Evolutionary conservation across 2,113 vertebrate species (phyloP).

Genomic region (Malurus cyaneus): DNA sequence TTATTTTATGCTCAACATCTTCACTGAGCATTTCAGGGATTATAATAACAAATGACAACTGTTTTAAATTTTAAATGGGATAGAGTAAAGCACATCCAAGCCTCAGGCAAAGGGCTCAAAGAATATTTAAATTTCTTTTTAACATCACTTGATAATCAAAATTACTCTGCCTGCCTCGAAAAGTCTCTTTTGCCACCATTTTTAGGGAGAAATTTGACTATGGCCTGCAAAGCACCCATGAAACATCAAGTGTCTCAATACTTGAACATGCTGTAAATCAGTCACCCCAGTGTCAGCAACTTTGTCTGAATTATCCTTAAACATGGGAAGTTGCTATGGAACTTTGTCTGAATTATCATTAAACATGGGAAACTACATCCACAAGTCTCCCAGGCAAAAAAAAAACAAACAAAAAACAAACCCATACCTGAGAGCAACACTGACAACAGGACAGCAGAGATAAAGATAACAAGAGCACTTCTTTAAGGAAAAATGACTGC

Average conservation of each 20-base stretch:
- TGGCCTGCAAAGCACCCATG: background rate
- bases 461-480: background rate
- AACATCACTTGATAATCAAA: background rate
- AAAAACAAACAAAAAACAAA: background rate
- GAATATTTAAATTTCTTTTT: constrained; percentile 18
- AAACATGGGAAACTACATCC: background rate
- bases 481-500: background rate
- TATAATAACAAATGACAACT: constrained; percentile 39
- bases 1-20: background rate
- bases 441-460: background rate
- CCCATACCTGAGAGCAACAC: background rate
- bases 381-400: background rate
- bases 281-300: background rate
- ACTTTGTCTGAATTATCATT: background rate
- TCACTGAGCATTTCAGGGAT: background rate
- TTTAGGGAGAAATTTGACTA: background rate
- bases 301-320: background rate
- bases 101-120: background rate
- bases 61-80: constrained; percentile 42
- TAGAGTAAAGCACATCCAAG: constrained; percentile 20
- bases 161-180: background rate
- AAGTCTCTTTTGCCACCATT: background rate
- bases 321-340: background rate
- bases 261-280: background rate
- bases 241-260: background rate